Conservation (phyloP, 2,888 invertebrate species). For the Synanthedon vespiformis region DNA sequence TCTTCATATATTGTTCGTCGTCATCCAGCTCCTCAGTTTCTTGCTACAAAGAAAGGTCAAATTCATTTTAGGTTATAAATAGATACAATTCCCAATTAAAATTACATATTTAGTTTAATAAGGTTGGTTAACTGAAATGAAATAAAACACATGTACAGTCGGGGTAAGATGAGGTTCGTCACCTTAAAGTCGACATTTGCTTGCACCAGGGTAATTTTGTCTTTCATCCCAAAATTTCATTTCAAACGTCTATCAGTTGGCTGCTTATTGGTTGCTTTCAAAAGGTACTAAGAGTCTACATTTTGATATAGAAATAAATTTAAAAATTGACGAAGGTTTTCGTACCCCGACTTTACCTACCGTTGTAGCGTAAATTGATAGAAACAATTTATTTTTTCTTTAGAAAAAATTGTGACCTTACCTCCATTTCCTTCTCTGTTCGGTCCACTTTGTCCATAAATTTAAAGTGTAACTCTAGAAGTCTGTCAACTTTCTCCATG, state of each 20-base stretch:
- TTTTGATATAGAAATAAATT: no score
- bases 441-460: conserved; percentile 93
- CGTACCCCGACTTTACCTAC: no score
- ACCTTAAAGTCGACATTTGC: no score
- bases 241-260: no score
- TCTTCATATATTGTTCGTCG: conserved; percentile 88
- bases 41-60: conserved; percentile 22
- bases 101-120: neutral
- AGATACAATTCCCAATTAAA: neutral
- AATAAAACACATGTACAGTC: no score
- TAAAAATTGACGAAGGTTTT: no score
- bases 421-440: conserved; percentile 83
- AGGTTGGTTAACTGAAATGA: neutral
- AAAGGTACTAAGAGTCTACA: no score
- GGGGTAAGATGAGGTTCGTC: no score
- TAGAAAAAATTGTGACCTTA: conserved; percentile 9
- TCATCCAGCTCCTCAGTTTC: conserved; percentile 80
- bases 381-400: no score
- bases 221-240: no score
- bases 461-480: conserved; percentile 96
- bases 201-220: no score
- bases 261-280: no score
- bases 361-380: neutral
- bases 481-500: conserved; percentile 96
- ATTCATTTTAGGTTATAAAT: neutral